phyloP scores from a whole-genome alignment of 2,113 vertebrate genomes.

The Mesembrinibis cayennensis region DNA sequence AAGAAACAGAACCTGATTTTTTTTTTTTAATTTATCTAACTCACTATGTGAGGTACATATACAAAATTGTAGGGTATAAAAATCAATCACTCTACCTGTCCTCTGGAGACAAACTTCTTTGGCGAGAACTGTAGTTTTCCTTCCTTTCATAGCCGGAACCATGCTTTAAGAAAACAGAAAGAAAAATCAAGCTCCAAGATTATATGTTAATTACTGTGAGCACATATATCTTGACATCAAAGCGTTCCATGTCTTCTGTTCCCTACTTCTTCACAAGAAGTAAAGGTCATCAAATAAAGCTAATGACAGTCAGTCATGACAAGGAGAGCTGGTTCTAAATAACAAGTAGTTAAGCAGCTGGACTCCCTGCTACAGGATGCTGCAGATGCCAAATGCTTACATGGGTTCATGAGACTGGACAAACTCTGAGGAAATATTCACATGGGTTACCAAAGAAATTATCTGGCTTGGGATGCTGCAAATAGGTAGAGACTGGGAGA shows the following conservation, averaged over 20 bases:
- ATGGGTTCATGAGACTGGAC: background rate
- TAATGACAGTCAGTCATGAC: background rate
- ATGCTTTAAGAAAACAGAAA: slow-evolving; percentile 60
- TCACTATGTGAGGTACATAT: background rate
- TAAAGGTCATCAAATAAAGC: background rate
- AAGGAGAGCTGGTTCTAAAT: background rate
- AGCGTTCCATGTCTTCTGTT: background rate
- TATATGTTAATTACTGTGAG: background rate
- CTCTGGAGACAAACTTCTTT: slow-evolving; percentile 75
- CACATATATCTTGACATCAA: background rate
- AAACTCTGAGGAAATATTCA: background rate
- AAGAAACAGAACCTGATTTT: background rate
- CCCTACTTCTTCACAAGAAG: background rate
- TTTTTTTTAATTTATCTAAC: background rate
- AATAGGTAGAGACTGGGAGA: background rate
- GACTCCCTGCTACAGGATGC: background rate
- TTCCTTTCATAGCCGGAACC: slow-evolving; percentile 71
- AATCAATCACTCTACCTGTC: slow-evolving; percentile 71
- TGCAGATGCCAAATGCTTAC: background rate
- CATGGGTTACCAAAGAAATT: background rate
- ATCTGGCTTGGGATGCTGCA: background rate
- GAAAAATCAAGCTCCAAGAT: background rate
- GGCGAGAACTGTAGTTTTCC: slow-evolving; percentile 65
- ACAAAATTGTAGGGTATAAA: background rate
- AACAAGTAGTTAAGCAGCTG: background rate